Conservation (phyloP, 2,888 invertebrate species). For the Odontocerum albicorne region DNA sequence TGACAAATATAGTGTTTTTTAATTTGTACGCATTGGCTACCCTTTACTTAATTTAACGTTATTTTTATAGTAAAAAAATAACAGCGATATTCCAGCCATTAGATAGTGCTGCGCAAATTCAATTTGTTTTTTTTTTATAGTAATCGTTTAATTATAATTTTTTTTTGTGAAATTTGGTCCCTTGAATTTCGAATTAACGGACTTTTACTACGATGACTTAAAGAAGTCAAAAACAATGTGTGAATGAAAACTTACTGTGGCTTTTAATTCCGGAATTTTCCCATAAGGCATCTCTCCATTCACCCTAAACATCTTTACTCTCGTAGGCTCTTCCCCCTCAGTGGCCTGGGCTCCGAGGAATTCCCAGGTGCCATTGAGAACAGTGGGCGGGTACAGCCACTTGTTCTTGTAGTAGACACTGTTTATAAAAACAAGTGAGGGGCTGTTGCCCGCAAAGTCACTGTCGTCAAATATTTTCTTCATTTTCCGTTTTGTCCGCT, state of each 20-base stretch:
- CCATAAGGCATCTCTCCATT: slow-evolving; percentile 52
- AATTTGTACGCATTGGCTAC: no score
- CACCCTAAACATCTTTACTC: slow-evolving; percentile 48
- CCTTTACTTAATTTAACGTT: no score
- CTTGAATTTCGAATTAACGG: no score
- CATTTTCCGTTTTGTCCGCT: slow-evolving; percentile 48
- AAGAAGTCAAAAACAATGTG: no score
- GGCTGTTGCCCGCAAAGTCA: slow-evolving; percentile 44
- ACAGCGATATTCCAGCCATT: no score
- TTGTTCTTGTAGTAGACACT: slow-evolving; percentile 49
- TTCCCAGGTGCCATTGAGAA: slow-evolving; percentile 47
- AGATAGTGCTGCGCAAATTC: no score
- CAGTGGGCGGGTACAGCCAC: slow-evolving; percentile 52
- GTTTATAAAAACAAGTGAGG: slow-evolving; percentile 44
- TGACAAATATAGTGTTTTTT: no score
- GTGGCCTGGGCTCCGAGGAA: slow-evolving; percentile 42
- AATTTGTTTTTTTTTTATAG: no score
- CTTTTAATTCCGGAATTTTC: slow-evolving; percentile 46
- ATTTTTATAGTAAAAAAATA: no score
- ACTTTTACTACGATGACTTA: no score
- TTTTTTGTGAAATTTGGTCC: no score
- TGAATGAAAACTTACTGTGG: slow-evolving; percentile 47
- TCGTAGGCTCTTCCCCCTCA: slow-evolving; percentile 37
- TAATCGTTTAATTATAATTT: no score
- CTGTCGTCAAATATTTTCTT: slow-evolving; percentile 50